These are phyloP conservation scores for Philopotamus ludificatus DNA, from an alignment of 1,140 invertebrate species.

Conservation along the genomic window DNA sequence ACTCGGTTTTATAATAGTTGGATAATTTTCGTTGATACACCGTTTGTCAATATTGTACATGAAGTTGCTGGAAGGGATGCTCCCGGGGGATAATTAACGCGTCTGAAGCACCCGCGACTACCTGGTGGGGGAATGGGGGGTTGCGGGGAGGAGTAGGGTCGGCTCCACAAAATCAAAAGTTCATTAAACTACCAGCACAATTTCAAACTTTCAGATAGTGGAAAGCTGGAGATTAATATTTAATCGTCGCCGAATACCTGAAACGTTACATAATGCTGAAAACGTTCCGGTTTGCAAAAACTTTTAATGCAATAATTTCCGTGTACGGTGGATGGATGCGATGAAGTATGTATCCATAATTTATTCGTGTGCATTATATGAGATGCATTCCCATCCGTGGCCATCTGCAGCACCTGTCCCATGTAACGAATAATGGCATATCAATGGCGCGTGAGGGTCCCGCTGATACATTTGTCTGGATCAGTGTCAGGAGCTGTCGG, in stretches of 20 bases:
- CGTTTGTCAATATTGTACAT: background rate
- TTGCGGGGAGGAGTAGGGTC: background rate
- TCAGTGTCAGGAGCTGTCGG: conserved; percentile 36
- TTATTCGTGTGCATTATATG: too few relatives aligned
- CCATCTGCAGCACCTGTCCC: conserved; percentile 25
- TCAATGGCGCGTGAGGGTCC: conserved; percentile 24
- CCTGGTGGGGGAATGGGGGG: background rate
- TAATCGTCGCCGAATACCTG: too few relatives aligned
- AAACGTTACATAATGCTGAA: too few relatives aligned
- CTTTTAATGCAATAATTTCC: too few relatives aligned
- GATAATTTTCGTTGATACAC: too few relatives aligned
- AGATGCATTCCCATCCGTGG: too few relatives aligned
- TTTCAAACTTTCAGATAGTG: too few relatives aligned
- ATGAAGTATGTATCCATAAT: too few relatives aligned
- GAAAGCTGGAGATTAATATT: too few relatives aligned
- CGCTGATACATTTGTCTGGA: conserved; percentile 37
- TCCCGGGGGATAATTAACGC: conserved; percentile 38
- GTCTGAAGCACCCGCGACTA: conserved; percentile 21
- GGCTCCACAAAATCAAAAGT: conserved; percentile 1
- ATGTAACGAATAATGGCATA: conserved; percentile 28
- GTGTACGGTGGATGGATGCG: too few relatives aligned
- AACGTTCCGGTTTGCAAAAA: too few relatives aligned
- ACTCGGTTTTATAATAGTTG: too few relatives aligned
- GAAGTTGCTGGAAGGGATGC: background rate
- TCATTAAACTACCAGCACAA: background rate